These are phyloP conservation scores for Cheilosia grossa DNA, from an alignment of 2,888 invertebrate genomes.

Conservation along the genomic window DNA sequence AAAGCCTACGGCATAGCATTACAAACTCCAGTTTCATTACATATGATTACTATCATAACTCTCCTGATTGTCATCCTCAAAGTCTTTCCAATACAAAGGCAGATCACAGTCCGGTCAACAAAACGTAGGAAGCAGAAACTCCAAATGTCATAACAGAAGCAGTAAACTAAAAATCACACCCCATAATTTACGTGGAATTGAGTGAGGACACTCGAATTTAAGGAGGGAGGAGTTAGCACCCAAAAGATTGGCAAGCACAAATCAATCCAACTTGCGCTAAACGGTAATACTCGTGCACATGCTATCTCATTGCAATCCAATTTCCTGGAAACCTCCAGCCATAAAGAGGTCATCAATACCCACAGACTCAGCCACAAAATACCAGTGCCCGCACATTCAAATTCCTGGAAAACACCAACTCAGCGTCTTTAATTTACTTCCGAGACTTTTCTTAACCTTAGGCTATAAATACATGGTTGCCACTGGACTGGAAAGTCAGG, in stretches of 20 bases:
- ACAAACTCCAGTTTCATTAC: not conserved
- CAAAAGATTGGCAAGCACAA: not conserved
- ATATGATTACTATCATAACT: not conserved
- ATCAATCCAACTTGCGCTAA: too few species aligned
- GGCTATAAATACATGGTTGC: too few species aligned
- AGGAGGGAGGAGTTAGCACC: constrained; percentile 20
- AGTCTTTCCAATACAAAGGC: not conserved
- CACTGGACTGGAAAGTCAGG: too few species aligned
- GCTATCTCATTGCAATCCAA: too few species aligned
- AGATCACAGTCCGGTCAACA: not conserved
- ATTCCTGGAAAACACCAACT: too few species aligned
- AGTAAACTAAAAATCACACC: not conserved
- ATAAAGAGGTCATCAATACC: too few species aligned
- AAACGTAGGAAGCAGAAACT: not conserved
- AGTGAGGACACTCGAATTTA: constrained; percentile 31
- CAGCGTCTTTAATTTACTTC: too few species aligned
- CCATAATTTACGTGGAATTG: not conserved
- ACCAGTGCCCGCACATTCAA: too few species aligned
- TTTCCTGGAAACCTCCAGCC: too few species aligned
- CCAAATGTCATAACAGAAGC: constrained; percentile 4
- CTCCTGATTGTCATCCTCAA: not conserved
- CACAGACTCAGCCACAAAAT: too few species aligned
- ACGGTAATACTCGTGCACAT: too few species aligned
- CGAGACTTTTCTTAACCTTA: too few species aligned
- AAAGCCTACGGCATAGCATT: not conserved